Evolutionary conservation across 2,113 vertebrate species (phyloP).

Genomic region (Sitta europaea): DNA sequence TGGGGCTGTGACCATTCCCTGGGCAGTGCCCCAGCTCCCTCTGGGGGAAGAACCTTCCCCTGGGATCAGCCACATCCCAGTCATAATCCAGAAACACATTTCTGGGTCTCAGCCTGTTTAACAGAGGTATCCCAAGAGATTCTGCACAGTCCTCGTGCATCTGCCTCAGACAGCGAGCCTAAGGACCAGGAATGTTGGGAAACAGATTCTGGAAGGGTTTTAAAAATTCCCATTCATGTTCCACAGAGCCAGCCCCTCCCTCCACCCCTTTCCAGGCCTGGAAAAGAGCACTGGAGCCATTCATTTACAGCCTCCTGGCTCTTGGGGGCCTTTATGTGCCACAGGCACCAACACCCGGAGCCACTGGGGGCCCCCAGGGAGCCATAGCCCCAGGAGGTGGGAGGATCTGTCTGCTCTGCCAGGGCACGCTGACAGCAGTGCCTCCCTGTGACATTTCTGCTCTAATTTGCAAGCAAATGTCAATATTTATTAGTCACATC

Average conservation of each 20-base stretch:
- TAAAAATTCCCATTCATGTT: neutral
- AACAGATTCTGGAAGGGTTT: neutral
- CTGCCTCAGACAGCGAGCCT: neutral
- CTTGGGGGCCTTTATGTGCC: neutral
- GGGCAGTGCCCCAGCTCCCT: neutral
- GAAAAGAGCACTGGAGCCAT: neutral
- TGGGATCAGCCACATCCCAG: neutral
- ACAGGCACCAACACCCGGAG: neutral
- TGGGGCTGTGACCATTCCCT: neutral
- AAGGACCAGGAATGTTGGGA: neutral
- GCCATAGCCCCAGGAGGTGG: neutral
- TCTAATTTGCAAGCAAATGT: slow-evolving; percentile 31
- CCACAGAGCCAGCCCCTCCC: neutral
- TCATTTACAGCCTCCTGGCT: neutral
- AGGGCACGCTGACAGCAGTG: neutral
- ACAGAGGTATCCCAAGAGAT: neutral
- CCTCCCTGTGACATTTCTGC: slow-evolving; percentile 32
- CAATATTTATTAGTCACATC: slow-evolving; percentile 56
- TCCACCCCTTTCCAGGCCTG: neutral
- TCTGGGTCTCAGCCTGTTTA: neutral
- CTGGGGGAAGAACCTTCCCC: neutral
- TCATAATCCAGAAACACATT: neutral
- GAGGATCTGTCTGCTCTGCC: neutral
- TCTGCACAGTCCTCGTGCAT: neutral
- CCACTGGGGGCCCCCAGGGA: neutral